Conservation (phyloP, 1,140 invertebrate genomes). For the Monochamus saltuarius region DNA sequence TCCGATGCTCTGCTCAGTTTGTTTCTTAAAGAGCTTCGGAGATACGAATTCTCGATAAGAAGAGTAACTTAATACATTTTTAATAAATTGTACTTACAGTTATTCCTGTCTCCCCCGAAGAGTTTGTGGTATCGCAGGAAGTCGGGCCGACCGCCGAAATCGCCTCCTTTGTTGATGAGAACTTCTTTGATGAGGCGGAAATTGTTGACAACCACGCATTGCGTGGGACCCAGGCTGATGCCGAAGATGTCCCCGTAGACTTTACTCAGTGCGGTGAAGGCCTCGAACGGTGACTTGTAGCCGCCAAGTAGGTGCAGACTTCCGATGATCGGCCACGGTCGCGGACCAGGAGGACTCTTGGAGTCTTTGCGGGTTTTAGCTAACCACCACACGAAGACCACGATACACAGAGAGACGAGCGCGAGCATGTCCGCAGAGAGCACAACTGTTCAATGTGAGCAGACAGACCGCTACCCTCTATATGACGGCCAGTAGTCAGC, state of each 20-base stretch:
- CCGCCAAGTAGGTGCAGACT: constrained; percentile 67
- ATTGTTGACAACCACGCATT: constrained; percentile 77
- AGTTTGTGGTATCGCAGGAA: constrained; percentile 73
- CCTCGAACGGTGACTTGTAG: constrained; percentile 69
- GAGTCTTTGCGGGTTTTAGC: constrained; percentile 28
- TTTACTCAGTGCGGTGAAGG: constrained; percentile 68
- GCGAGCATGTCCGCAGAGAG: constrained; percentile 43
- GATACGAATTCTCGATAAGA: constrained; percentile 31
- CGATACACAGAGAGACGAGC: constrained; percentile 40
- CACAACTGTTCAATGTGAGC: constrained; percentile 42
- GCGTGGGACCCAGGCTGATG: constrained; percentile 67
- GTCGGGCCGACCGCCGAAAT: constrained; percentile 79
- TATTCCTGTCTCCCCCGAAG: constrained; percentile 74
- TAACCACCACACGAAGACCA: constrained; percentile 42
- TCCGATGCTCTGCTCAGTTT: constrained; percentile 27
- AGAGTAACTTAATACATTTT: constrained; percentile 14
- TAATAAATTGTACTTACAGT: constrained; percentile 64
- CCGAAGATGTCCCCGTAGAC: constrained; percentile 76
- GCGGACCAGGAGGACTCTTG: constrained; percentile 60
- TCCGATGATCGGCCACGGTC: constrained; percentile 70
- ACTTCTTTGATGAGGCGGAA: constrained; percentile 74
- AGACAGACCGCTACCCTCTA: constrained; percentile 48
- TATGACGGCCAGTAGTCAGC: constrained; percentile 42
- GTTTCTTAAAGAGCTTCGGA: constrained; percentile 26
- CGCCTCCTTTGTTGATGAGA: constrained; percentile 74